Percentiles rank a stretch among this genome's conserved stretches.
Conservation (phyloP, 2,888 invertebrate species). For the Hypsopygia costalis region DNA sequence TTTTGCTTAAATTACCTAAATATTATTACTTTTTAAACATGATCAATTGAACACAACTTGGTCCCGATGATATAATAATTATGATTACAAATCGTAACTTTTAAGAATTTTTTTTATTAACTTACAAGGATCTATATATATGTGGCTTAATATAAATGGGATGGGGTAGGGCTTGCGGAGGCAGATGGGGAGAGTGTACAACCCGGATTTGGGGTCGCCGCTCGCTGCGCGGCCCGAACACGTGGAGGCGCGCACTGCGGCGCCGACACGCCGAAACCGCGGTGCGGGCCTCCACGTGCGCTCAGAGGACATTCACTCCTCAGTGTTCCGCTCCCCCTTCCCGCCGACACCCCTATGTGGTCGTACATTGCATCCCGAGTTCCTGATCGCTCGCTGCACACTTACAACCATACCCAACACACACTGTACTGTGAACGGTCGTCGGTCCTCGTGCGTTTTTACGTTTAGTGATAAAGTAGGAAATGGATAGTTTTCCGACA, state of each 20-base stretch:
- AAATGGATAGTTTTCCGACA: conserved; percentile 38
- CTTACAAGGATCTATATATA: too few relatives aligned
- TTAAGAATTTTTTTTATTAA: too few relatives aligned
- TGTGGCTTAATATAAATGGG: conserved; percentile 13
- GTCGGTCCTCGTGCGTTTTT: conserved; percentile 28
- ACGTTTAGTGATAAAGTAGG: too few relatives aligned
- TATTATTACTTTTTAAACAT: too few relatives aligned
- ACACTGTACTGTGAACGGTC: conserved; percentile 65
- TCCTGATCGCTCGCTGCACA: conserved; percentile 24
- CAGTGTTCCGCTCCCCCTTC: conserved; percentile 41
- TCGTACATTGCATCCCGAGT: conserved; percentile 25
- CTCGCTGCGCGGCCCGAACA: conserved; percentile 39
- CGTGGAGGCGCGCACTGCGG: conserved; percentile 77
- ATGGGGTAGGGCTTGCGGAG: conserved; percentile 23
- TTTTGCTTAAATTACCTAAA: too few relatives aligned
- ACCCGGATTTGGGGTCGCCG: conserved; percentile 24
- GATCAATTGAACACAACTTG: too few relatives aligned
- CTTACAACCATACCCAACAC: conserved; percentile 56
- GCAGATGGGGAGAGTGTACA: conserved; percentile 36
- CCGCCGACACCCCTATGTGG: conserved; percentile 36
- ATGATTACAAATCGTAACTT: too few relatives aligned
- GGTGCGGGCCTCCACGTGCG: conserved; percentile 76
- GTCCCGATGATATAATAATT: too few relatives aligned
- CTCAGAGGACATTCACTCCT: conserved; percentile 29
- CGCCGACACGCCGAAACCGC: conserved; percentile 56